These are phyloP conservation scores for Sebastes baramenuke DNA, from an alignment of 2,797 vertebrate genomes.

Conservation along the genomic window DNA sequence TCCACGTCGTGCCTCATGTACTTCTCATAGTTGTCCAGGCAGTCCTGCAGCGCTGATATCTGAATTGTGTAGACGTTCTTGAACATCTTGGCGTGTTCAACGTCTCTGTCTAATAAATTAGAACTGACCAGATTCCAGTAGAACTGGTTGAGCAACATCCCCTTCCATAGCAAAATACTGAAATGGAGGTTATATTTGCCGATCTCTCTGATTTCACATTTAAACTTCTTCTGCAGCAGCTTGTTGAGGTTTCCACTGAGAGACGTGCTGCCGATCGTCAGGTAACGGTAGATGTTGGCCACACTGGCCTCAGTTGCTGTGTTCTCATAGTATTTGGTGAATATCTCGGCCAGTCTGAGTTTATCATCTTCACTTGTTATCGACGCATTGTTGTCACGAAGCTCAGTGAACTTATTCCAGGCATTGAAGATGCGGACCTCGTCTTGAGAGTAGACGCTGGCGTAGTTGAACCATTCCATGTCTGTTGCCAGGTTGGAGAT, in stretches of 20 bases:
- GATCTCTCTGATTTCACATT: neutral
- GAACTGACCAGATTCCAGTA: constrained; percentile 8
- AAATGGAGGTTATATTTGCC: constrained; percentile 6
- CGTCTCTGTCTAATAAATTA: neutral
- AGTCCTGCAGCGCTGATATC: neutral
- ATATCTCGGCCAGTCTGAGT: neutral
- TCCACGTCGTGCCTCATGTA: neutral
- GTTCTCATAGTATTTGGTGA: constrained; percentile 5
- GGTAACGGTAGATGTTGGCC: constrained; percentile 13
- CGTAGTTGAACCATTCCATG: constrained; percentile 5
- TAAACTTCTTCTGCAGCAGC: constrained; percentile 18
- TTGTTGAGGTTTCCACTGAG: constrained; percentile 7
- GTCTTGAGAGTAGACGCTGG: constrained; percentile 15
- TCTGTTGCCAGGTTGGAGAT: neutral
- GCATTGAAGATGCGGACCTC: constrained; percentile 2
- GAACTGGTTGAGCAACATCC: neutral
- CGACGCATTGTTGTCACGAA: neutral
- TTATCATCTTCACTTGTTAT: fast-evolving
- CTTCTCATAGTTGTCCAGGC: neutral
- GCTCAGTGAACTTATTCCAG: constrained; percentile 14
- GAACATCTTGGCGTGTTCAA: neutral
- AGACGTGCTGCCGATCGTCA: constrained; percentile 4
- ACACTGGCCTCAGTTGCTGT: neutral
- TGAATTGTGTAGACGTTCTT: neutral
- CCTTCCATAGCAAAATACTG: constrained; percentile 1